These are phyloP conservation scores for Tricholauxania praeusta DNA, from an alignment of 2,888 invertebrate species.

Conservation along the genomic window DNA sequence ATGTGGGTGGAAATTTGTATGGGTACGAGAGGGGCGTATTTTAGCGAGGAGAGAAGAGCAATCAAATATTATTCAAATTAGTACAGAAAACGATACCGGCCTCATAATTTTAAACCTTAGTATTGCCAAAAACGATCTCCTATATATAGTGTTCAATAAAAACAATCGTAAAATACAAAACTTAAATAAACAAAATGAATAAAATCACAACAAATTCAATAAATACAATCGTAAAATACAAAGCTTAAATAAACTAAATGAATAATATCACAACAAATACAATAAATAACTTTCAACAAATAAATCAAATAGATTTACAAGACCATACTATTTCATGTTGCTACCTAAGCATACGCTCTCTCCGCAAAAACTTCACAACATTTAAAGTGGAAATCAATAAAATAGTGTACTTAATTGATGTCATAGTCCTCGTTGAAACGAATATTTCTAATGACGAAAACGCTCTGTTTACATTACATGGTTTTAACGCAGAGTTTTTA, in stretches of 20 bases:
- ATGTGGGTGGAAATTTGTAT: constrained; percentile 17
- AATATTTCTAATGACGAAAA: constrained; percentile 17
- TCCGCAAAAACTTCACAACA: constrained; percentile 11
- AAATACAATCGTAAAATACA: too few species aligned
- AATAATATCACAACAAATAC: background rate
- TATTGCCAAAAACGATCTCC: too few species aligned
- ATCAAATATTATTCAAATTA: background rate
- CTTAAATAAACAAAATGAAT: background rate
- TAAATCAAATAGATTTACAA: background rate
- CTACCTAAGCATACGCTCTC: constrained; percentile 12
- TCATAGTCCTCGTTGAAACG: constrained; percentile 25
- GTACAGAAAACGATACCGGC: background rate
- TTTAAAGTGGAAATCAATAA: constrained; percentile 12
- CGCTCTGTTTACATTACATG: background rate
- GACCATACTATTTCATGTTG: background rate
- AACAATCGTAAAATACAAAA: too few species aligned
- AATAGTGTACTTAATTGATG: constrained; percentile 14
- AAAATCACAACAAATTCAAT: too few species aligned
- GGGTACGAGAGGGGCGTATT: constrained; percentile 10
- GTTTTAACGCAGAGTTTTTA: constrained; percentile 19
- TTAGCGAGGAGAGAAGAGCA: constrained; percentile 20
- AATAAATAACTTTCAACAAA: constrained; percentile 7
- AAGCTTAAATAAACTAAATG: background rate
- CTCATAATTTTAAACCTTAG: constrained; percentile 1
- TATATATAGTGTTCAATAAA: too few species aligned